Evolutionary conservation across 2,888 invertebrate genomes (phyloP).

Genomic region (Copidosoma aretas): DNA sequence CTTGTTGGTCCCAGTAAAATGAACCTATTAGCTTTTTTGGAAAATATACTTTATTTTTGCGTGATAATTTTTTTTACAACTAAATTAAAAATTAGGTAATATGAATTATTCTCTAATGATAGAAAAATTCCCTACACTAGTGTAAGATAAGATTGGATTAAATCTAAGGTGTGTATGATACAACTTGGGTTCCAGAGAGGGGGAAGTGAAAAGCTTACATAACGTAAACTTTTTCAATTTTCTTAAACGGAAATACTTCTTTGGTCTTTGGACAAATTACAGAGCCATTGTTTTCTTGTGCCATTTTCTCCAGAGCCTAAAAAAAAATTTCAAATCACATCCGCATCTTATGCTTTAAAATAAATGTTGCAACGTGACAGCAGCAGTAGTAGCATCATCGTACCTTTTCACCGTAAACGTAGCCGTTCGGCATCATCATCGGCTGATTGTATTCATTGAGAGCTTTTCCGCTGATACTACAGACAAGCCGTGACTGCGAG

Average conservation of each 20-base stretch:
- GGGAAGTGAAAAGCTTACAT: slow-evolving; percentile 71
- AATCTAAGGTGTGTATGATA: slow-evolving; percentile 45
- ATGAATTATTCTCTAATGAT: slow-evolving; percentile 24
- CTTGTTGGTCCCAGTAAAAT: background rate
- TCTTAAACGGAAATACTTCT: slow-evolving; percentile 87
- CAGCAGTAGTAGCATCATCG: no score
- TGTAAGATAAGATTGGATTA: slow-evolving; percentile 32
- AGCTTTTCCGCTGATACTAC: slow-evolving; percentile 85
- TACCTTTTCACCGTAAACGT: slow-evolving; percentile 93
- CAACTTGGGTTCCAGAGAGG: slow-evolving; percentile 42
- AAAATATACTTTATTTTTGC: slow-evolving; percentile 42
- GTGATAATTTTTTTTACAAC: slow-evolving; percentile 39
- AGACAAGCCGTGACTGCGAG: slow-evolving; percentile 93
- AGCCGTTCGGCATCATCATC: slow-evolving; percentile 98
- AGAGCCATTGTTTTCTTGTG: slow-evolving; percentile 86
- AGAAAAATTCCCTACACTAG: slow-evolving; percentile 38
- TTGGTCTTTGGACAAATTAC: slow-evolving; percentile 94
- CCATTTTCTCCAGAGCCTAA: slow-evolving; percentile 89
- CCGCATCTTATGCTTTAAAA: background rate
- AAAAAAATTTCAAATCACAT: slow-evolving; percentile 43
- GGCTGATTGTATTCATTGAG: slow-evolving; percentile 98
- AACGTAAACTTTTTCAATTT: slow-evolving; percentile 95
- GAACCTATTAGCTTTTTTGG: slow-evolving; percentile 13
- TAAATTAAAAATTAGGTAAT: slow-evolving; percentile 34
- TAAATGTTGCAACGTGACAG: slow-evolving; percentile 8